phyloP scores from a whole-genome alignment of 1,140 invertebrate genomes.

The Megalopta genalis region DNA sequence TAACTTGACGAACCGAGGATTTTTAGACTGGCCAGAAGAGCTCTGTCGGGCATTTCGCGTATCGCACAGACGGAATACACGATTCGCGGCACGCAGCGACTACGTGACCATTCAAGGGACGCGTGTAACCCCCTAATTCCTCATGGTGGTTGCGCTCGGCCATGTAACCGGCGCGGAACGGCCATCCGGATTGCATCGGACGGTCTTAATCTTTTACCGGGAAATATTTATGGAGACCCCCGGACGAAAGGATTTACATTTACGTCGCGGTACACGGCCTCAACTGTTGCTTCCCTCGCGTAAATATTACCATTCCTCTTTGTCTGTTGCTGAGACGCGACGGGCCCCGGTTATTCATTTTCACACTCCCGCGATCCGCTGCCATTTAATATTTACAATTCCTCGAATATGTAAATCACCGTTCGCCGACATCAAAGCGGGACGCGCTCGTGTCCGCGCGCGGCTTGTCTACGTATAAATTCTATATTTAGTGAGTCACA shows the following conservation, averaged over 20 bases:
- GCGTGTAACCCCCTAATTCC: not conserved
- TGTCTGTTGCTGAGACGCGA: not conserved
- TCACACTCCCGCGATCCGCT: not conserved
- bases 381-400: constrained; percentile 2
- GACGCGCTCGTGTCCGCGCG: not conserved
- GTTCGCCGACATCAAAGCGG: not conserved
- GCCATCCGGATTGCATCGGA: not conserved
- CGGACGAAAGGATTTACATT: not conserved
- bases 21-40: not conserved
- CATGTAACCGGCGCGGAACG: not conserved
- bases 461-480: constrained; percentile 1
- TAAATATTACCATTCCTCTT: not conserved
- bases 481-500: constrained; percentile 1
- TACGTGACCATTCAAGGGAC: not conserved
- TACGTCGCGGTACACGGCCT: not conserved
- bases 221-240: not conserved
- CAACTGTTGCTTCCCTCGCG: not conserved
- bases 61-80: not conserved
- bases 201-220: not conserved
- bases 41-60: not conserved
- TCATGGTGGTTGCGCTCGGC: not conserved
- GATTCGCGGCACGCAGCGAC: not conserved
- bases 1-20: not conserved
- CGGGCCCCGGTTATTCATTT: not conserved
- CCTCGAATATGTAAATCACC: not conserved